Evolutionary conservation across 1,140 invertebrate genomes (phyloP).

Genomic region (Sminthurides bifidus): DNA sequence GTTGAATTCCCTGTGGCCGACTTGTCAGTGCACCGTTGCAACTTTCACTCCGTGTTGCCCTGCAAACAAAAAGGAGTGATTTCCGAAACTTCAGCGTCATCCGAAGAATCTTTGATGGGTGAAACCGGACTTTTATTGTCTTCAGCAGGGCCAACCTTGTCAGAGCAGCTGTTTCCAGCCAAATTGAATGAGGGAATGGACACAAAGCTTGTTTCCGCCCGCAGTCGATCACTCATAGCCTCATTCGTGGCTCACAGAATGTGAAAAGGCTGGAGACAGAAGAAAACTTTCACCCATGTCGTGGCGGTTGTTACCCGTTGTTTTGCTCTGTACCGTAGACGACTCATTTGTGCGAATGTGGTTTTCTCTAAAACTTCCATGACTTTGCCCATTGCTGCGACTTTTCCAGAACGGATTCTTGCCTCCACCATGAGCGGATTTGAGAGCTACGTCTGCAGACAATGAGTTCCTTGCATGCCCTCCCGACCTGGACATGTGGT

Average conservation of each 20-base stretch:
- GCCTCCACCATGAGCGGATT: background rate
- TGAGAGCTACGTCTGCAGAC: background rate
- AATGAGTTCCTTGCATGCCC: constrained; percentile 4
- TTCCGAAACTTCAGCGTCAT: constrained; percentile 14
- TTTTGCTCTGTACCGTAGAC: too few species aligned
- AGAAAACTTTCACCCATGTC: too few species aligned
- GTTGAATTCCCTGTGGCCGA: too few species aligned
- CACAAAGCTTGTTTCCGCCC: constrained; percentile 26
- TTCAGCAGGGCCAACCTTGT: background rate
- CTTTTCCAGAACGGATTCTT: background rate
- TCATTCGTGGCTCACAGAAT: too few species aligned
- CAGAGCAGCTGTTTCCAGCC: background rate
- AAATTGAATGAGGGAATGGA: background rate
- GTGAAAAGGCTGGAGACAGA: background rate
- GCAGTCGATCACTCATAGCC: constrained; percentile 1
- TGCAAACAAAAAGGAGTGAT: constrained; percentile 20
- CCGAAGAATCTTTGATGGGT: background rate
- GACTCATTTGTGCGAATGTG: too few species aligned
- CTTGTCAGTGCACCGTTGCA: too few species aligned
- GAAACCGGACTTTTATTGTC: background rate
- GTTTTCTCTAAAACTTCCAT: too few species aligned
- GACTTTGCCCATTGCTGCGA: background rate
- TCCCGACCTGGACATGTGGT: constrained; percentile 12
- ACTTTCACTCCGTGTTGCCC: too few species aligned
- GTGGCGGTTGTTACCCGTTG: too few species aligned